A percentile compares a stretch with the other conserved stretches of the same genome.
Conservation (phyloP, 1,140 invertebrate species). For the Ips nitidus region DNA sequence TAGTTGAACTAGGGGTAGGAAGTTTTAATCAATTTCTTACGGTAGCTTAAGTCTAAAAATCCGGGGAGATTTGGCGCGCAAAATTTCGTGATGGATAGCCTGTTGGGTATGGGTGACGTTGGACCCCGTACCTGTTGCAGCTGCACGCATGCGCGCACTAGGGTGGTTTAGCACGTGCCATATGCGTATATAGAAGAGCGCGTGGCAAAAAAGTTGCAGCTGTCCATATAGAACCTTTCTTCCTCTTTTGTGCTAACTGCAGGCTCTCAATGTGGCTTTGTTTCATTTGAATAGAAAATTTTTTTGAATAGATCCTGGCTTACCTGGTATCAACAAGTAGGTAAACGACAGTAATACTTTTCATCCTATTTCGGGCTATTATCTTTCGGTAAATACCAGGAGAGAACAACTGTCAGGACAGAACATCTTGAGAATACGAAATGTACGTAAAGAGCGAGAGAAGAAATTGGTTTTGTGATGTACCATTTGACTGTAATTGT, state of each 20-base stretch:
- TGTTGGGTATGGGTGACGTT: slow-evolving; percentile 3
- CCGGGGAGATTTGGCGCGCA: slow-evolving; percentile 16
- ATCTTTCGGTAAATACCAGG: neutral
- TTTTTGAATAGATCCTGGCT: slow-evolving; percentile 20
- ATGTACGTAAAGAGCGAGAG: neutral
- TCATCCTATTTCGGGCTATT: slow-evolving; percentile 12
- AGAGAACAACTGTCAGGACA: slow-evolving; percentile 19
- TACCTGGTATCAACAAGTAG: slow-evolving; percentile 32
- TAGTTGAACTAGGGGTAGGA: too few relatives aligned
- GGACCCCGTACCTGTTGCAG: slow-evolving; percentile 15
- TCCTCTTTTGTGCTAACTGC: slow-evolving; percentile 24
- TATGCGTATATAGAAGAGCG: slow-evolving; percentile 11
- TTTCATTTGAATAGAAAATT: slow-evolving; percentile 15
- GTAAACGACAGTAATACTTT: slow-evolving; percentile 17
- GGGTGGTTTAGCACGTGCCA: slow-evolving; percentile 19
- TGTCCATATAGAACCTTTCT: slow-evolving; percentile 22
- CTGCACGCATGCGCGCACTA: slow-evolving; percentile 7
- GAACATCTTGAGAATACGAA: slow-evolving; percentile 9
- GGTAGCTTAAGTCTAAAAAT: slow-evolving; percentile 13
- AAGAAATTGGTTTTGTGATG: slow-evolving; percentile 7
- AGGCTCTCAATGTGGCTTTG: slow-evolving; percentile 24
- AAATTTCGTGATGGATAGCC: neutral
- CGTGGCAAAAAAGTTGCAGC: slow-evolving; percentile 26
- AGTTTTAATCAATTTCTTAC: slow-evolving; percentile 21
- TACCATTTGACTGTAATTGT: neutral